These are phyloP conservation scores for Mormyrops boulengeri DNA, from an alignment of 2,797 vertebrate genomes.

Conservation along the genomic window DNA sequence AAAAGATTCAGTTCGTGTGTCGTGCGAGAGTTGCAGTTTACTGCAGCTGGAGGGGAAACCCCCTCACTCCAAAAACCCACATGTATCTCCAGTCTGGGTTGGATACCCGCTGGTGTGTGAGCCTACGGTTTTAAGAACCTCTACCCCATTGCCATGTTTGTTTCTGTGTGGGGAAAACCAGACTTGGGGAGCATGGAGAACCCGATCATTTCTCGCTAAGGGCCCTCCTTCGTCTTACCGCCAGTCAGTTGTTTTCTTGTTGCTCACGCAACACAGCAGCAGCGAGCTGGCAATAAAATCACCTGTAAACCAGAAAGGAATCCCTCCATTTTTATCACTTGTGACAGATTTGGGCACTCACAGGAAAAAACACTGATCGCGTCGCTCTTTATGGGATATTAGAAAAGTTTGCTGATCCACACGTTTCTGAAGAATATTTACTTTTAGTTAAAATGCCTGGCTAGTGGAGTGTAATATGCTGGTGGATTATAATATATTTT, in stretches of 20 bases:
- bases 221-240: neutral
- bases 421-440: neutral
- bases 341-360: neutral
- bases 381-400: neutral
- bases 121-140: neutral
- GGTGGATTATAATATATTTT: neutral
- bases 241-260: neutral
- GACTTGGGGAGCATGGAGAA: neutral
- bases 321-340: neutral
- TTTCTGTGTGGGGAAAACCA: neutral
- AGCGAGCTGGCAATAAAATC: neutral
- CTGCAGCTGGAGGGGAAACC: neutral
- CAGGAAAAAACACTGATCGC: neutral
- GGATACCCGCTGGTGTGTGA: neutral
- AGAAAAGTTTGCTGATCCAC: neutral
- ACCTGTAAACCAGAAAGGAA: neutral
- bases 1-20: neutral
- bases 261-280: neutral
- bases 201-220: neutral
- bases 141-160: neutral
- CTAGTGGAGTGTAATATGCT: neutral
- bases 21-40: neutral
- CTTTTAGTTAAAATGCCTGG: neutral
- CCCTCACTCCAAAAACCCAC: neutral
- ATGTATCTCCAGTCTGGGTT: neutral